Conservation (phyloP, 2,888 invertebrate species). For the Phrixothrix hirtus region DNA sequence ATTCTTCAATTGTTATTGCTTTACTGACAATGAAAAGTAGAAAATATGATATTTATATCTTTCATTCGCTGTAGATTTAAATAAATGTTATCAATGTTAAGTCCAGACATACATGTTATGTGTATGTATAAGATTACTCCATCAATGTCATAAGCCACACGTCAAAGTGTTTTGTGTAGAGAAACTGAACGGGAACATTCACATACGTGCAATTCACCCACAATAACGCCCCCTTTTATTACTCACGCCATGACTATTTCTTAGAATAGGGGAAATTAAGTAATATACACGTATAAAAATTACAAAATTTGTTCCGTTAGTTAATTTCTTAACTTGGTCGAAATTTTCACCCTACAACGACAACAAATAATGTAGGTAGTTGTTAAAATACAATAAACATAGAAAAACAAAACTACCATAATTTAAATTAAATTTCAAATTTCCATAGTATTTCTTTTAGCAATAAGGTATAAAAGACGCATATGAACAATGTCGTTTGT, state of each 20-base stretch:
- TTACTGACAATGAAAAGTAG: constrained; percentile 12
- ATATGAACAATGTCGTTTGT: no score
- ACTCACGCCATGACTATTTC: constrained; percentile 19
- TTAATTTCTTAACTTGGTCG: no score
- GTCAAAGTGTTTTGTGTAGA: constrained; percentile 8
- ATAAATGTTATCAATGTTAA: constrained; percentile 15
- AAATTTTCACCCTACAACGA: no score
- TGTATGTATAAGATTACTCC: constrained; percentile 8
- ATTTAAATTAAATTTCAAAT: no score
- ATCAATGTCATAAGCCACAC: constrained; percentile 18
- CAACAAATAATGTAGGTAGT: no score
- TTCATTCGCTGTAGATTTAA: constrained; percentile 16
- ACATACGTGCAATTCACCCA: constrained; percentile 14
- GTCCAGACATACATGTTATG: constrained; percentile 12
- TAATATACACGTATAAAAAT: constrained; percentile 17
- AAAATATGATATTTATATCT: constrained; percentile 16
- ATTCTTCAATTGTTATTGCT: constrained; percentile 8
- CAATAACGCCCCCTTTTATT: constrained; percentile 20
- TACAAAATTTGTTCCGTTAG: no score
- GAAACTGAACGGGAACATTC: not conserved
- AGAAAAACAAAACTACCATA: no score
- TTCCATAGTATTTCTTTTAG: no score
- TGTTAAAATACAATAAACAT: no score
- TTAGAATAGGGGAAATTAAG: constrained; percentile 18
- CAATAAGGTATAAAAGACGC: no score